A percentile compares a stretch with the other conserved stretches of the same genome.
These are phyloP conservation scores for Gonioctena quinquepunctata DNA, from an alignment of 1,140 invertebrate species.

Conservation along the genomic window DNA sequence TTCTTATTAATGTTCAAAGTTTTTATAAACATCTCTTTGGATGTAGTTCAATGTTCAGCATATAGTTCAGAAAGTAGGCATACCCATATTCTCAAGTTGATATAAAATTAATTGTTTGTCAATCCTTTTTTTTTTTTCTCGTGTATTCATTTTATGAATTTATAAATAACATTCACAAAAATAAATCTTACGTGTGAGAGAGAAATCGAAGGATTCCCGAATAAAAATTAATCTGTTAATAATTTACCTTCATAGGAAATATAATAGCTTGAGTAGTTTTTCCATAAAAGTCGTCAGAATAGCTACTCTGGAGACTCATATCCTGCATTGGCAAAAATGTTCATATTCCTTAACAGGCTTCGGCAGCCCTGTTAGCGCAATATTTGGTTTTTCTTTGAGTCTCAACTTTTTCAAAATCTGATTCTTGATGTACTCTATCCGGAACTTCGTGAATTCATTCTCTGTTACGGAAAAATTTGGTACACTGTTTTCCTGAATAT, in stretches of 20 bases:
- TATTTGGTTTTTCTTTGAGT: constrained; percentile 71
- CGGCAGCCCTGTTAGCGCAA: constrained; percentile 65
- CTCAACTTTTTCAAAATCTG: constrained; percentile 79
- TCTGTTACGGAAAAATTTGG: constrained; percentile 51
- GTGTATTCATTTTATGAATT: too few relatives aligned
- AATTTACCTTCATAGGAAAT: constrained; percentile 79
- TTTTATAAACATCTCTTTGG: too few relatives aligned
- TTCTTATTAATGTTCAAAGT: too few relatives aligned
- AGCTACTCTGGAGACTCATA: constrained; percentile 57
- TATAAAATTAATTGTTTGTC: too few relatives aligned
- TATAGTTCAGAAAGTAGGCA: too few relatives aligned
- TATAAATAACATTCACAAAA: too few relatives aligned
- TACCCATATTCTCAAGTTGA: too few relatives aligned
- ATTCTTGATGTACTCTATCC: constrained; percentile 79
- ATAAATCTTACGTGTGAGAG: too few relatives aligned
- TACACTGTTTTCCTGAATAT: constrained; percentile 36
- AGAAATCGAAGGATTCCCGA: too few relatives aligned
- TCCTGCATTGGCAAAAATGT: constrained; percentile 54
- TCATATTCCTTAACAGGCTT: constrained; percentile 70
- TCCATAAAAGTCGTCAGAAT: constrained; percentile 75
- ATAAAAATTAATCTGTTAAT: too few relatives aligned
- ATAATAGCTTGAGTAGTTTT: constrained; percentile 79
- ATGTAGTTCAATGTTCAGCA: too few relatives aligned
- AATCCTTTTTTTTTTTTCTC: too few relatives aligned
- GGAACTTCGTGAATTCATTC: constrained; percentile 60